Percentiles rank a stretch among this genome's conserved stretches.
Evolutionary conservation across 2,797 vertebrate genomes (phyloP).

Genomic region (Gallirallus australis): DNA sequence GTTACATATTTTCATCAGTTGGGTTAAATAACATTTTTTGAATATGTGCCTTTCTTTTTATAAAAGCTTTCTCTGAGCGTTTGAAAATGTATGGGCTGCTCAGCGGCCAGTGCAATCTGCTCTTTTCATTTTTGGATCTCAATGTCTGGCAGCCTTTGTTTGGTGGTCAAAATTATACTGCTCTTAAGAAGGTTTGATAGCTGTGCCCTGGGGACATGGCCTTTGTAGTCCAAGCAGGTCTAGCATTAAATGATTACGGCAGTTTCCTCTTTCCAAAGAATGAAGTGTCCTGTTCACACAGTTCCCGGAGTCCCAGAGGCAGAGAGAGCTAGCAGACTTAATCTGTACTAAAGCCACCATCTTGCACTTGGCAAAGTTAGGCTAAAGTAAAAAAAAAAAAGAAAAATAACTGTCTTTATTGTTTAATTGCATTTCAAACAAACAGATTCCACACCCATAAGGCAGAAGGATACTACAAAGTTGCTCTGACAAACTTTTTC

Average conservation of each 20-base stretch:
- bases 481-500: background rate
- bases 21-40: background rate
- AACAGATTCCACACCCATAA: background rate
- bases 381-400: background rate
- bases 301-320: conserved; percentile 17
- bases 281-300: background rate
- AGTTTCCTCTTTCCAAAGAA: background rate
- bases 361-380: background rate
- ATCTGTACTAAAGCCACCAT: background rate
- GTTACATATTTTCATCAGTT: background rate
- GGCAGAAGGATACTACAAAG: background rate
- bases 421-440: background rate
- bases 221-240: background rate
- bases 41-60: background rate
- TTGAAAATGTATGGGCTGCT: background rate
- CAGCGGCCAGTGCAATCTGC: background rate
- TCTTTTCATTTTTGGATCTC: background rate
- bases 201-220: background rate
- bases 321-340: background rate
- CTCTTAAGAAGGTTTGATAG: background rate
- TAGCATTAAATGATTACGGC: background rate
- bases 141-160: background rate
- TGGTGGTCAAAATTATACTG: background rate
- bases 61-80: background rate
- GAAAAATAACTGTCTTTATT: background rate